Percentiles rank a stretch among this genome's conserved stretches.
phyloP scores from a whole-genome alignment of 2,888 invertebrate genomes.

The Synanthedon tipuliformis region DNA sequence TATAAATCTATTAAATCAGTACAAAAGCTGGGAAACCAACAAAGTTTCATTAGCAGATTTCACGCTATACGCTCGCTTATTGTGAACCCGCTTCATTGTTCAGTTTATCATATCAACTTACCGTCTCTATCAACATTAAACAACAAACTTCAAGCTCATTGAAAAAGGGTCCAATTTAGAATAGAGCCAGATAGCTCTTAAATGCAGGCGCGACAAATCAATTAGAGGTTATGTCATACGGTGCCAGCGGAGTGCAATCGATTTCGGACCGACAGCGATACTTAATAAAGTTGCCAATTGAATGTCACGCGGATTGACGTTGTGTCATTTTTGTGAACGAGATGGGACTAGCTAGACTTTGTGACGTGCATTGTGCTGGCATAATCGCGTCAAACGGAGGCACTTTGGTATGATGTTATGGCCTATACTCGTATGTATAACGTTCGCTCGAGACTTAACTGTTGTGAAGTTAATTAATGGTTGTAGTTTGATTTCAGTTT shows the following conservation, averaged over 20 bases:
- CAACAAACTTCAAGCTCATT: conserved; percentile 11
- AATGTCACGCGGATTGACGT: conserved; percentile 2
- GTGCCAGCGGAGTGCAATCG: conserved; percentile 16
- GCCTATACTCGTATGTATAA: not conserved
- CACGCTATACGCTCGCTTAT: conserved; percentile 35
- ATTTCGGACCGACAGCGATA: conserved; percentile 15
- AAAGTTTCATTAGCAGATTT: conserved; percentile 22
- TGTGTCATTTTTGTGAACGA: conserved; percentile 10
- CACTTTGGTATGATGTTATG: not conserved
- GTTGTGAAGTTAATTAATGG: not conserved
- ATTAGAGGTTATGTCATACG: conserved; percentile 23
- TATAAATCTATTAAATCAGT: not conserved
- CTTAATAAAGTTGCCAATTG: not conserved
- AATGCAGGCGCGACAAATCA: conserved; percentile 28
- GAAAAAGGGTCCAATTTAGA: conserved; percentile 8
- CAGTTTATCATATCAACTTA: conserved; percentile 16
- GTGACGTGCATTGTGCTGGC: conserved; percentile 32
- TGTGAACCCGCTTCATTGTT: conserved; percentile 36
- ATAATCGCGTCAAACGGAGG: conserved; percentile 37
- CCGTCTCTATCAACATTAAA: conserved; percentile 14
- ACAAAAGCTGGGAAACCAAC: not conserved
- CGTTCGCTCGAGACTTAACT: not conserved
- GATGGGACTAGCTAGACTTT: conserved; percentile 17
- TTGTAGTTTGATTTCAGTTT: not conserved
- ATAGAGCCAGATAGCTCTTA: conserved; percentile 19